Evolutionary conservation across 2,888 invertebrate genomes (phyloP).

Genomic region (Timema cristinae): DNA sequence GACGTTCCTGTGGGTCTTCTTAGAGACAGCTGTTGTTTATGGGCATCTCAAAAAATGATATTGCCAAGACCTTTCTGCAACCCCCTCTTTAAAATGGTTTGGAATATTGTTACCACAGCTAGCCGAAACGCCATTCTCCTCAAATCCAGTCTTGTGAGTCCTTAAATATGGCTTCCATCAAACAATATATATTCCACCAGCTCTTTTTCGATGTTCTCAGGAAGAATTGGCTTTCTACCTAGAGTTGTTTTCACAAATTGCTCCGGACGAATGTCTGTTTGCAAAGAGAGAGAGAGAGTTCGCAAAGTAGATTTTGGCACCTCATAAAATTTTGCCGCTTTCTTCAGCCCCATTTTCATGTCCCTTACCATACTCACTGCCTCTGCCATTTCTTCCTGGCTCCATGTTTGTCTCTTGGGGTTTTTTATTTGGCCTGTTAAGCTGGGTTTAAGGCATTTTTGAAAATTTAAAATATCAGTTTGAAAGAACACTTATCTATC

Average conservation of each 20-base stretch:
- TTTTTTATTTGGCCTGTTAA: no score
- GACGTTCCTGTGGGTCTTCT: not conserved
- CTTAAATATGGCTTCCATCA: not conserved
- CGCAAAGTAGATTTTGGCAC: conserved; percentile 2
- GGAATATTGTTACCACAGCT: not conserved
- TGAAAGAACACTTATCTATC: no score
- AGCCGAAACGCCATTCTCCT: not conserved
- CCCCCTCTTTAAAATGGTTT: not conserved
- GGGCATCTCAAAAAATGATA: not conserved
- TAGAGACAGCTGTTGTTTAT: not conserved
- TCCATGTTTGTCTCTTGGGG: not conserved
- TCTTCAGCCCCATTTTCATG: not conserved
- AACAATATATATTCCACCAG: not conserved
- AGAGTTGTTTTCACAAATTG: not conserved
- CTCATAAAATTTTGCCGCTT: not conserved
- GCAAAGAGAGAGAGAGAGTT: not conserved
- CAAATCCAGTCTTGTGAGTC: not conserved
- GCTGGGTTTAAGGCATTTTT: no score
- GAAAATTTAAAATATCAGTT: no score
- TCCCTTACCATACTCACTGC: not conserved
- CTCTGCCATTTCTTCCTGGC: not conserved
- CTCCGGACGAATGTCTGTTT: not conserved
- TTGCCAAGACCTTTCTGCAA: not conserved
- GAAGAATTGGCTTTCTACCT: conserved; percentile 1
- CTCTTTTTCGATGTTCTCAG: not conserved